Base-by-base conservation (phyloP, 1,140 invertebrate species). In the Campoletis sonorensis region DNA sequence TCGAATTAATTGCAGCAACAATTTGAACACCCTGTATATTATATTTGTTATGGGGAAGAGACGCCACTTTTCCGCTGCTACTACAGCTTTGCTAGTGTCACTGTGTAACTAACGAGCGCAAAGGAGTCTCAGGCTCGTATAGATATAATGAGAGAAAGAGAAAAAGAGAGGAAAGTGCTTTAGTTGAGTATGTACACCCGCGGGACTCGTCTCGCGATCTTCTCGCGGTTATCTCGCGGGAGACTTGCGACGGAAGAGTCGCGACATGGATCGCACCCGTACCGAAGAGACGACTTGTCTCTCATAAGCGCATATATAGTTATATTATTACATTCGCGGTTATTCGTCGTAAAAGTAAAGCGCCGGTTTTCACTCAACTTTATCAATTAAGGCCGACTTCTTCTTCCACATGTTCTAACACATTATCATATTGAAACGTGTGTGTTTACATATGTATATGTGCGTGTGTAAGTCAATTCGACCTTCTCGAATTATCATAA, bases 341-440 rank as follows among this genome's bases (percentile, higher is more conserved):
- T 33, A 13, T 73, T 40, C 75, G 61, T 40, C 40, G 64, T 30
- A 77, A 21, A 61, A 37, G 51, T 45, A 64, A 61, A 64, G 54
- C 27, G 75, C 18, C n/a, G 54, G 49, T 54, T 77, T 77, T 77
- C 75, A 61, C 75, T 61, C 75, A 54, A 77, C 75, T 77, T 64
- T 33, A 77, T 77, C 75, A 77, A 77, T 77, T 77, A 77, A 61
- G 75, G 75, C 27, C 75, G 75, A 64, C 51, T 30, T 18, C 67
- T 70, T 70, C 67, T 70, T 70, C 67, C 15, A 0, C 67, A 18
- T 33, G 27, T 8, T 30, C 67, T 70, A 37, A 2, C 18, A 70
- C 15, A 18, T 33, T 33, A 18, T 70, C 40, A 11, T 45, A 45
- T 45, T 45, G 13, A 45, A 45, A 45, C 8, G 40, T 58, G 13